Percentiles rank a stretch among this genome's conserved stretches.
These are phyloP conservation scores for Choristoneura rosaceana DNA, from an alignment of 2,888 invertebrate genomes.

Conservation along the genomic window DNA sequence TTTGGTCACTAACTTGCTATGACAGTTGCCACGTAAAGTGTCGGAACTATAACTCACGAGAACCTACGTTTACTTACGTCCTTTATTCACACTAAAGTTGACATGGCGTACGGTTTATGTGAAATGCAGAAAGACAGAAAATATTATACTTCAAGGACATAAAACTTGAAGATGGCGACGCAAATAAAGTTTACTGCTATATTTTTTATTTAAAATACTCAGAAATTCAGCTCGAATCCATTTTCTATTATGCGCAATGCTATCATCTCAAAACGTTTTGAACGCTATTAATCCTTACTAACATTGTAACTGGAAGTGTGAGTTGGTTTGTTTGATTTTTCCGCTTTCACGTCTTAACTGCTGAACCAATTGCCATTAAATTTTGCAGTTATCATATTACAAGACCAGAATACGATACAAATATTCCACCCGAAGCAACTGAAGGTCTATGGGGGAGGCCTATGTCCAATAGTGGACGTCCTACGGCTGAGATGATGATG, in stretches of 20 bases:
- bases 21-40: conserved; percentile 39
- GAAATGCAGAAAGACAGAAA: conserved; percentile 40
- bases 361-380: too few relatives aligned
- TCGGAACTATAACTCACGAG: conserved; percentile 36
- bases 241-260: neutral
- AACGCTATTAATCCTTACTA: too few relatives aligned
- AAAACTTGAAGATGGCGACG: conserved; percentile 37
- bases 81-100: conserved; percentile 34
- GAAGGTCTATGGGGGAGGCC: too few relatives aligned
- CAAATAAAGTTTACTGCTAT: conserved; percentile 38
- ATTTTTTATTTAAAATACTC: conserved; percentile 31
- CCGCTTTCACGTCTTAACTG: too few relatives aligned
- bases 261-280: neutral
- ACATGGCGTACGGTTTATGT: conserved; percentile 34
- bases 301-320: too few relatives aligned
- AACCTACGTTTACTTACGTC: conserved; percentile 28
- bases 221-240: conserved; percentile 13
- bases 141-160: conserved; percentile 35
- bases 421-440: too few relatives aligned
- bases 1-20: conserved; percentile 33
- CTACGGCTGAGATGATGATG: too few relatives aligned
- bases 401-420: too few relatives aligned
- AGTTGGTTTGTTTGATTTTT: too few relatives aligned
- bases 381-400: too few relatives aligned
- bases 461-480: too few relatives aligned